A percentile compares a stretch with the other conserved stretches of the same genome.
Conservation (phyloP, 2,113 vertebrate genomes). For the Paradisaea rubra region DNA sequence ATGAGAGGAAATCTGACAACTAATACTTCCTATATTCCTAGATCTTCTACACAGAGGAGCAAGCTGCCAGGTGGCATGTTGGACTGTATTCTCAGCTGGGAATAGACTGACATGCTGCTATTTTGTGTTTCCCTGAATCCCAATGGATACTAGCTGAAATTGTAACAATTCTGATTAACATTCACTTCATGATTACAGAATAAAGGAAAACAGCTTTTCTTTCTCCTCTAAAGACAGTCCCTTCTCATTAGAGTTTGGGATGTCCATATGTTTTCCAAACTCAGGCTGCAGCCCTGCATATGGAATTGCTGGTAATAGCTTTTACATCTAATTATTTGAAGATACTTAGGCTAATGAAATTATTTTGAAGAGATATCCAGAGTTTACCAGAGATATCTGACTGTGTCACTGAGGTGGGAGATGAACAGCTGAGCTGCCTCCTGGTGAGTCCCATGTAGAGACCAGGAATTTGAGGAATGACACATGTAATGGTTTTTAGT, state of each 20-base stretch:
- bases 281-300: background rate
- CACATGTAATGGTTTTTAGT: background rate
- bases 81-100: background rate
- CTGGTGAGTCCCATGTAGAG: accelerated
- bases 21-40: background rate
- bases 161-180: background rate
- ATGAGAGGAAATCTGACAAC: background rate
- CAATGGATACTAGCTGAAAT: background rate
- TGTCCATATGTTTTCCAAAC: background rate
- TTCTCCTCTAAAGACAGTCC: background rate
- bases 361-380: background rate
- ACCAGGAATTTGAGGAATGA: background rate
- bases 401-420: background rate
- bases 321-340: background rate
- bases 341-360: background rate
- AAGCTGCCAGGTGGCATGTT: background rate
- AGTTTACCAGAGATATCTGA: background rate
- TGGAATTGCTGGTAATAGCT: background rate
- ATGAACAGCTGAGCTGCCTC: background rate
- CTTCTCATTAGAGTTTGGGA: background rate
- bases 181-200: background rate
- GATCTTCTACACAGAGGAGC: background rate
- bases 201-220: background rate
- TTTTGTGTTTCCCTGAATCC: background rate
- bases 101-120: background rate